These are phyloP conservation scores for Aplodontia rufa DNA, from an alignment of 2,113 vertebrate species.

Conservation along the genomic window DNA sequence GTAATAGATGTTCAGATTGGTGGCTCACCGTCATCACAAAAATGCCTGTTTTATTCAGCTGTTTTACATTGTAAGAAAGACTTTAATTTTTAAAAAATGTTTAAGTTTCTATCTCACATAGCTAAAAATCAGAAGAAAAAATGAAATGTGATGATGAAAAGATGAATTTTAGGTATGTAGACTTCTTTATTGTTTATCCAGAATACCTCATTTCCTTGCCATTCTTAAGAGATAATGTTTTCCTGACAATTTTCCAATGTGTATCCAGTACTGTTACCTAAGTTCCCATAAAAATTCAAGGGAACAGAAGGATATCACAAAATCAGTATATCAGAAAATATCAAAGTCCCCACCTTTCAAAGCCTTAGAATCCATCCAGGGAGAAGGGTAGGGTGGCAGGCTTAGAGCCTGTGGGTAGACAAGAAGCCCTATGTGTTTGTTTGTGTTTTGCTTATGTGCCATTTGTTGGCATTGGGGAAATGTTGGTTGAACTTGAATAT, in stretches of 20 bases:
- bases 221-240: background rate
- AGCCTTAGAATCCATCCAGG: background rate
- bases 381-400: background rate
- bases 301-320: background rate
- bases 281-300: background rate
- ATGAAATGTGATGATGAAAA: background rate
- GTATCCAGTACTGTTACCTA: background rate
- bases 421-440: background rate
- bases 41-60: background rate
- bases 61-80: conserved; percentile 25
- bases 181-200: background rate
- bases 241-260: background rate
- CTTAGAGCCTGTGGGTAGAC: background rate
- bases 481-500: background rate
- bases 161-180: background rate
- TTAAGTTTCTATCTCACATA: background rate
- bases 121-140: background rate
- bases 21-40: background rate
- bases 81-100: background rate
- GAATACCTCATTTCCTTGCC: background rate
- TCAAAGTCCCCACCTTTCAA: background rate
- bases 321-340: conserved; percentile 13
- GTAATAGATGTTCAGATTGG: too few species aligned
- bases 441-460: background rate
- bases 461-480: background rate